Evolutionary conservation across 1,140 invertebrate genomes (phyloP).

Genomic region (Cataglyphis hispanica): DNA sequence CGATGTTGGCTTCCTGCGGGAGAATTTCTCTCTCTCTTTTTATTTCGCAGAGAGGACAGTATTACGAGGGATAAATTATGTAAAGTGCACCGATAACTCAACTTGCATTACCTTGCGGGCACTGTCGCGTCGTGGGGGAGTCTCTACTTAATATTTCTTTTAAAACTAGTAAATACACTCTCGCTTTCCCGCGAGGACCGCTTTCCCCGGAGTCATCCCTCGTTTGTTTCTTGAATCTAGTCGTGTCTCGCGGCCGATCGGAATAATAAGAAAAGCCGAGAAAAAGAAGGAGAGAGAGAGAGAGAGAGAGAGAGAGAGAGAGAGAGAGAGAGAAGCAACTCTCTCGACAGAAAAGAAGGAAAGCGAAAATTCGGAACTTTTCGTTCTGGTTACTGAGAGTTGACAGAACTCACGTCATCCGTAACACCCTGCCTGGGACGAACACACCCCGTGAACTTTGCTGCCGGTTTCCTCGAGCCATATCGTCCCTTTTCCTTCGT

Average conservation of each 20-base stretch:
- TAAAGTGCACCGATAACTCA: constrained; percentile 82
- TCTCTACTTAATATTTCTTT: constrained; percentile 76
- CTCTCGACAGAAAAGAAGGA: constrained; percentile 15
- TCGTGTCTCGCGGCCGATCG: constrained; percentile 51
- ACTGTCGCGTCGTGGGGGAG: background rate
- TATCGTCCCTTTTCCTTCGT: constrained; percentile 41
- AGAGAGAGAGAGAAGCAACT: constrained; percentile 30
- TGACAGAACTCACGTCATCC: constrained; percentile 58
- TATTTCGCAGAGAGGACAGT: constrained; percentile 22
- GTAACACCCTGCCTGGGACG: constrained; percentile 51
- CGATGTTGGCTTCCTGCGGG: constrained; percentile 16
- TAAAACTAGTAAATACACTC: constrained; percentile 65
- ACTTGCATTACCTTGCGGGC: constrained; percentile 57
- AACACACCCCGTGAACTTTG: constrained; percentile 36
- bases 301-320: background rate
- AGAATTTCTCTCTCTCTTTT: background rate
- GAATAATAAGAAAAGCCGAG: constrained; percentile 60
- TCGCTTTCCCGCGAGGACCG: background rate
- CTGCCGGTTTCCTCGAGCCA: constrained; percentile 12
- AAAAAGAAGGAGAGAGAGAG: background rate
- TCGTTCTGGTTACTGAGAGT: constrained; percentile 46
- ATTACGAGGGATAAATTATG: constrained; percentile 78
- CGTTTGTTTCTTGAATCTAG: constrained; percentile 63
- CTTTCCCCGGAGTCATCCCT: constrained; percentile 25
- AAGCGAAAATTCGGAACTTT: constrained; percentile 47